Evolutionary conservation across 2,113 vertebrate species (phyloP), one percentile per base, ranked within the genome.

Genomic region (Vidua macroura): DNA sequence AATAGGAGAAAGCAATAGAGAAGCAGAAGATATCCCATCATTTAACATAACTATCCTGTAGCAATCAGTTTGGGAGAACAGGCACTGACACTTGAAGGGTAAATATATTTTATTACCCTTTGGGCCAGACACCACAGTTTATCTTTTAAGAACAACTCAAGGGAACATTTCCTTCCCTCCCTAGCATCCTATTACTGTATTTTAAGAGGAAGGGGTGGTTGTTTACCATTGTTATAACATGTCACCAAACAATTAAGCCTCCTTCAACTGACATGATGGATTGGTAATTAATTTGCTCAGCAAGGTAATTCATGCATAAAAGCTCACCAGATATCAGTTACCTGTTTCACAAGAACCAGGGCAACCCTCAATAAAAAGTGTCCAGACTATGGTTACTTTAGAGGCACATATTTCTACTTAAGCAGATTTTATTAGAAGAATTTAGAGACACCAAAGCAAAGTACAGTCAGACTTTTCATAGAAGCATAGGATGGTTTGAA

Each of bases 231-330:
- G 37, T 95, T 91, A 80, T 39, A 89, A 73, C 17, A 6, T 44
- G 75, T 91, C 67, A 89, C 87, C 53, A 79, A 96, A 95, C 62
- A 95, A 90, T 95, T 96, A 96, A 92, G 39, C 35, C n/a, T 85
- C 74, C 90, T 93, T 88, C 77, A 90, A 18, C 81, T 76, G 84
- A 79, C 31, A n/a, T 86, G 88, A 96, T 86, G 73, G 80, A 92
- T 96, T 91, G 94, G 64, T 90, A 94, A 94, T 84, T 62, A 91
- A 95, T 96, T 94, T 90, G 51, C 63, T 88, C 86, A 91, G 69
- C 56, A 85, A 85, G 84, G 64, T 72, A 91, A 91, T 90, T 94
- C 88, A 96, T 83, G 92, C 79, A 56, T 81, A 90, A 81, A 91
- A 92, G 82, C 91, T 77, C 73, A 69, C 23, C 31, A 88, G 84